Evolutionary conservation across 2,888 invertebrate species (phyloP), one percentile per base, ranked within the genome.

Genomic region (Drosophila heteroneura): DNA sequence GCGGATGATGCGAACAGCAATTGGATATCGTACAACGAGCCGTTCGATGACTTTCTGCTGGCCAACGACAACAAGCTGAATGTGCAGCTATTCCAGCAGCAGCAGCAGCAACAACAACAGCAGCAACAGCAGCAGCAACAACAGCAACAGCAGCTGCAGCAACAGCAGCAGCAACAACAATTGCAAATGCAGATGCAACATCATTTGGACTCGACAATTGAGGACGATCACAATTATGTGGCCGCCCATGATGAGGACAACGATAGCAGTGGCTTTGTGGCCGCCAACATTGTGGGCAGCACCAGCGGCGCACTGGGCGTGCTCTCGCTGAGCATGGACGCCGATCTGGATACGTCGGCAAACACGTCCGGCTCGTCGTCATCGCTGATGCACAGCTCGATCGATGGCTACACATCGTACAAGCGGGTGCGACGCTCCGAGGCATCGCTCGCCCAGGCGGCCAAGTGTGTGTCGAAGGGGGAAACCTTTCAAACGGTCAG

Each of bases 401-500:
- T 85, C 51, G 85, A 85, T 71, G 90, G 85, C 2, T 85, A 87
- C 6, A 85, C 90, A 5, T 91, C 92, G n/a, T 90, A 92, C 22
- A 93, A 93, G 72, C 93, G 96, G 39, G 96, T 96, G 82, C 94
- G 97, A 0, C 95, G 97, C 82, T 96, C 97, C 37, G 97, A 97
- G 92, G 96, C 95, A 56, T 96, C 96, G 84, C 92, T 97, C 60
- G 95, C 96, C n/a, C 95, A 96, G 91, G 97, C 97, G 0, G 97
- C 97, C 5, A 97, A 97, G 92, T 96, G 97, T 93, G 97, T 97
- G 75, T 96, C 97, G n/a, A 95, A 96, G 65, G 97, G 97, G 1
- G 96, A 96, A 94, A 97, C 97, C 87, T 97, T 97, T 94, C 97
- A 97, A 93, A 97, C 96, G 2, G 97, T 97, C 37, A 97, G 97